phyloP scores from a whole-genome alignment of 2,797 vertebrate genomes.

The Lerista edwardsae region DNA sequence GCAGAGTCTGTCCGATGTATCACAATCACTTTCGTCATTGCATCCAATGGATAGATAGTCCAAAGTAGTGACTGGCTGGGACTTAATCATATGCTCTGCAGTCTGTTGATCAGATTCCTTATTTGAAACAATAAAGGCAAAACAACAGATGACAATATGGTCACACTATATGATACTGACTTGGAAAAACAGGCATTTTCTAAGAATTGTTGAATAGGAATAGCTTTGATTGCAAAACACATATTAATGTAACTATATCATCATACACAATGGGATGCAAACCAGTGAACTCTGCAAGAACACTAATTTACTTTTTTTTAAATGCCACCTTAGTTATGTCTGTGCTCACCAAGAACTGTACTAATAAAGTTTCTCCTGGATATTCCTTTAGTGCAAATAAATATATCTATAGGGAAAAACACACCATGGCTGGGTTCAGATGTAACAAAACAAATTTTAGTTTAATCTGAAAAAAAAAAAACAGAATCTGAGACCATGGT shows the following conservation, averaged over 20 bases:
- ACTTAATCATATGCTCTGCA: slow-evolving; percentile 49
- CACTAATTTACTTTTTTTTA: slow-evolving; percentile 33
- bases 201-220: not conserved
- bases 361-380: slow-evolving; percentile 11
- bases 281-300: slow-evolving; percentile 4
- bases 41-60: not conserved
- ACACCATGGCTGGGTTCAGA: slow-evolving; percentile 28
- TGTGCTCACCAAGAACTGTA: not conserved
- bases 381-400: slow-evolving; percentile 32
- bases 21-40: slow-evolving; percentile 46
- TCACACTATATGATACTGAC: slow-evolving; percentile 9
- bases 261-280: not conserved
- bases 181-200: slow-evolving; percentile 24
- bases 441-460: too few relatives aligned
- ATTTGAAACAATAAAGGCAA: slow-evolving; percentile 15
- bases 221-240: not conserved
- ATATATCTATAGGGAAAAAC: slow-evolving; percentile 18
- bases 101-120: slow-evolving; percentile 69
- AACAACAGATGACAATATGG: slow-evolving; percentile 22
- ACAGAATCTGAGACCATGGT: too few relatives aligned
- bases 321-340: not conserved
- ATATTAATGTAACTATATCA: not conserved
- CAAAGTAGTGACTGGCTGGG: slow-evolving; percentile 53
- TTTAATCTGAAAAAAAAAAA: too few relatives aligned
- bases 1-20: slow-evolving; percentile 42